Percentiles rank a stretch among this genome's conserved stretches.
Conservation (phyloP, 2,888 invertebrate species). For the Drosophila robusta region DNA sequence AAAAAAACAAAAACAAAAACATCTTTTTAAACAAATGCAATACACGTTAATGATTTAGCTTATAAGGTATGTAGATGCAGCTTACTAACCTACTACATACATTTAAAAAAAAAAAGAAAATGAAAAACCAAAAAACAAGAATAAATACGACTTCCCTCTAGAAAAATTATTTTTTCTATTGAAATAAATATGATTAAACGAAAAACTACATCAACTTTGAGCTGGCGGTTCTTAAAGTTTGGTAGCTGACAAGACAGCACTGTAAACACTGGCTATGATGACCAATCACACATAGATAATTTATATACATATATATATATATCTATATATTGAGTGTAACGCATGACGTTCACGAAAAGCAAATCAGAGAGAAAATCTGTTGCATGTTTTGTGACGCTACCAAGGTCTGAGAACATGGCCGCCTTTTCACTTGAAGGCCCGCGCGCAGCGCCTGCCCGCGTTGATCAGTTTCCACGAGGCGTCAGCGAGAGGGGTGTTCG, state of each 20-base stretch:
- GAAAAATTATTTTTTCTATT: conserved; percentile 75
- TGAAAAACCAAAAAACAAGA: conserved; percentile 13
- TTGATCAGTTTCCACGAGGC: conserved; percentile 13
- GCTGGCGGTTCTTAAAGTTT: conserved; percentile 81
- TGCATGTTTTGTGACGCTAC: conserved; percentile 60
- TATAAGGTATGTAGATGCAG: conserved; percentile 72
- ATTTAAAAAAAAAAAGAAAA: conserved; percentile 33
- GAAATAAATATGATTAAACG: conserved; percentile 73
- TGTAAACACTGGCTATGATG: conserved; percentile 11
- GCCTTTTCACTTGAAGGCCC: conserved; percentile 72
- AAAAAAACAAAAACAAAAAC: not conserved
- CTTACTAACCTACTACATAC: conserved; percentile 47
- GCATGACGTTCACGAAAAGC: not conserved
- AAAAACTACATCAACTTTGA: conserved; percentile 59
- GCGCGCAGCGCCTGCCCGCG: conserved; percentile 5
- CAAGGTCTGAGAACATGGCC: conserved; percentile 76
- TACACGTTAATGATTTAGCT: conserved; percentile 60
- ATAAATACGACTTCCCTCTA: conserved; percentile 67
- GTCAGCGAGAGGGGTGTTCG: conserved; percentile 6
- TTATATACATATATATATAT: too few species aligned
- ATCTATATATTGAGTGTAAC: conserved; percentile 2
- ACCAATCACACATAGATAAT: conserved; percentile 1
- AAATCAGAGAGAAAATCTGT: conserved; percentile 13
- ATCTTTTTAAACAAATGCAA: conserved; percentile 30
- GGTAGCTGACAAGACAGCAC: conserved; percentile 63